A percentile compares a stretch with the other conserved stretches of the same genome.
These are phyloP conservation scores for Triplophysa dalaica DNA, from an alignment of 2,113 vertebrate species.

Conservation along the genomic window DNA sequence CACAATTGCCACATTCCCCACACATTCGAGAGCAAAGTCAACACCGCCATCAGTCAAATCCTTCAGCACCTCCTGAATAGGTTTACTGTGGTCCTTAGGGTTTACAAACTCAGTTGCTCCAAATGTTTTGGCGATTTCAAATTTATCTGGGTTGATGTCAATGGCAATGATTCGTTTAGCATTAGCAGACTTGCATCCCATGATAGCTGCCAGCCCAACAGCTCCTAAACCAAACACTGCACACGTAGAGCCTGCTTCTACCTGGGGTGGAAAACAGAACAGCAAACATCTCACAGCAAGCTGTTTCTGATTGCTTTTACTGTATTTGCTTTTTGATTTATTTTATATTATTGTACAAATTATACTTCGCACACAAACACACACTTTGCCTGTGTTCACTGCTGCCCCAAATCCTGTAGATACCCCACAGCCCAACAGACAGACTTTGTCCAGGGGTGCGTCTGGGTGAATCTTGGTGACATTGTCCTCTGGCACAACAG, in stretches of 20 bases:
- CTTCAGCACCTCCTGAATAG: conserved; percentile 76
- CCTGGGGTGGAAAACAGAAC: conserved; percentile 62
- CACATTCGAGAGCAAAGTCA: conserved; percentile 85
- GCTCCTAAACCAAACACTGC: conserved; percentile 83
- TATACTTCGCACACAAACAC: conserved; percentile 20
- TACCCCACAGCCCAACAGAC: conserved; percentile 66
- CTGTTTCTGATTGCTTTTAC: neutral
- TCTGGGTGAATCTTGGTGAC: conserved; percentile 59
- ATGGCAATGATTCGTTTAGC: conserved; percentile 79
- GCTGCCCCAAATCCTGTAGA: conserved; percentile 67
- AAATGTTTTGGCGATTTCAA: conserved; percentile 74
- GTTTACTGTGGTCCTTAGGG: conserved; percentile 71
- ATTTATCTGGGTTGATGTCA: conserved; percentile 80
- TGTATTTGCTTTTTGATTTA: neutral
- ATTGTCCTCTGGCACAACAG: conserved; percentile 60
- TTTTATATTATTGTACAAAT: neutral
- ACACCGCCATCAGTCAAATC: conserved; percentile 78
- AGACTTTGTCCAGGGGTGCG: conserved; percentile 65
- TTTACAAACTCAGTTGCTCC: conserved; percentile 83
- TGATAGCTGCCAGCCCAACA: conserved; percentile 79
- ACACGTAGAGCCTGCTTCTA: conserved; percentile 80
- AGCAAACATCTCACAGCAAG: neutral
- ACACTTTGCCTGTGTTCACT: conserved; percentile 66
- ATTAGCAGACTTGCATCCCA: conserved; percentile 77
- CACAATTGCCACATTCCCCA: conserved; percentile 75